Conservation (phyloP, 2,888 invertebrate genomes). For the Lasioglossum calceatum region DNA sequence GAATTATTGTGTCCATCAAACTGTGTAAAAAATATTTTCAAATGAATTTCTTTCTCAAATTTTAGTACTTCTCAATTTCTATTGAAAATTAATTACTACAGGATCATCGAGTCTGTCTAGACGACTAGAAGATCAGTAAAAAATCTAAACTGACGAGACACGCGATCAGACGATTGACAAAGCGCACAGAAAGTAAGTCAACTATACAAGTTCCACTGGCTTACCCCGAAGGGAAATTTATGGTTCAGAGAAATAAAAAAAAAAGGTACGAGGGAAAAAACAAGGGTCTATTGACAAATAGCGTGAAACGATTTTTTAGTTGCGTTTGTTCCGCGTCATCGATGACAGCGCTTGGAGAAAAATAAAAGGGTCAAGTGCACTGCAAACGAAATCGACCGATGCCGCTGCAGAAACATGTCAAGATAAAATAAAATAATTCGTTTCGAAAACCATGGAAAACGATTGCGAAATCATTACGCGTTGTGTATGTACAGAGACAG, state of each 20-base stretch:
- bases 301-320: neutral
- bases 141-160: neutral
- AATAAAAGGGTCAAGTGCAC: neutral
- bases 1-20: too few species aligned
- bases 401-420: neutral
- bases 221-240: neutral
- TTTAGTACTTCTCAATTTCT: too few species aligned
- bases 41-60: too few species aligned
- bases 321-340: neutral
- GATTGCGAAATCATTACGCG: constrained; percentile 20
- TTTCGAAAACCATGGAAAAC: neutral
- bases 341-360: neutral
- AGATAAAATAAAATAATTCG: neutral
- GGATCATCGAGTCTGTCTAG: too few species aligned
- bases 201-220: neutral
- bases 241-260: neutral
- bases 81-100: neutral
- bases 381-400: neutral
- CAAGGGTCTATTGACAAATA: neutral
- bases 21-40: too few species aligned
- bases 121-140: neutral
- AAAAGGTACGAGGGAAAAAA: neutral
- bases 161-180: neutral
- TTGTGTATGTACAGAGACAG: constrained; percentile 2
- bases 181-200: too few species aligned